Evolutionary conservation across 2,113 vertebrate genomes (phyloP), one percentile per base, ranked within the genome.

Genomic region (Halcyon malimbica): DNA sequence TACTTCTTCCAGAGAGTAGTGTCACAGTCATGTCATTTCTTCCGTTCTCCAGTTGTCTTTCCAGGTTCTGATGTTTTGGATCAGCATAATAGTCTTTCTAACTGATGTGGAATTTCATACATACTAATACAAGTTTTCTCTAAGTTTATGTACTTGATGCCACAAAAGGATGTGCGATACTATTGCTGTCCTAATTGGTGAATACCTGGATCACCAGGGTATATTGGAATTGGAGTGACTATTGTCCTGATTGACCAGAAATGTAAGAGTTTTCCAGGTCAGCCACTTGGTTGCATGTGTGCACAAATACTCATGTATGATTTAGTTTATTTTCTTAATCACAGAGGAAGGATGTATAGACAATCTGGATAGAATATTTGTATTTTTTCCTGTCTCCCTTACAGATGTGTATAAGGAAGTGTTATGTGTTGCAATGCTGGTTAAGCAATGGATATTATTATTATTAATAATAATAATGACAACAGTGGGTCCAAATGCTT

Each of bases 351-450:
- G 74, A 94, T 94, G 63, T 71, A 50, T 20, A 80, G 57, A 68
- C 54, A 76, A 57, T 96, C 79, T 93, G 50, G 59, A 62, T 64
- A 62, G 87, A 96, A 77, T 92, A 90, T 70, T 94, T 42, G 75
- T 94, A 94, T 95, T 96, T 97, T 95, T 94, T 95, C 89, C 91
- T 92, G 89, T 89, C 62, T 90, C 68, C 60, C 51, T 94, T 87
- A 94, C 83, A 96, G 91, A 76, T 94, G 89, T 81, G 62, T 60
- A 16, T 71, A 60, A 92, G 91, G 87, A 94, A 94, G 42, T 35
- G 24, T 35, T 59, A 20, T 2, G 21, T 75, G 62, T 29, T 81
- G 62, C 83, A 93, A 68, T 78, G 46, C 17, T 59, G 42, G 31
- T 60, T 83, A 75, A 93, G 73, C 86, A 84, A 31, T 31, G 60